Conservation (phyloP, 53 echinoderm and acorn worm genomes). For the Henricia sp. region DNA sequence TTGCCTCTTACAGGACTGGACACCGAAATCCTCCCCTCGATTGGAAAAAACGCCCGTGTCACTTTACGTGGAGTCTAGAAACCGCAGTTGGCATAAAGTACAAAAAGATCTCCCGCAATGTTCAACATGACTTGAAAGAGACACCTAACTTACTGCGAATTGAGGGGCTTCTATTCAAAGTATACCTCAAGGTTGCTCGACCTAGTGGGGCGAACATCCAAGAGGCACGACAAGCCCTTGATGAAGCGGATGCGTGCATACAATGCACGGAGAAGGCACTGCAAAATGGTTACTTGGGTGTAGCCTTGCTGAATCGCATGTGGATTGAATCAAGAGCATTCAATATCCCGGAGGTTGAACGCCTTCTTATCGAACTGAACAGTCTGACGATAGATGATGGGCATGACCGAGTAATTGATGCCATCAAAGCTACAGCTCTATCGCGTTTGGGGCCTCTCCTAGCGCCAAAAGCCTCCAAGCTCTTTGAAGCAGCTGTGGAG, state of each 20-base stretch:
- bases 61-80: constrained; percentile 21
- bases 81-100: not conserved
- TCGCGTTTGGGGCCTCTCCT: not conserved
- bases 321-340: constrained; percentile 24
- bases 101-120: not conserved
- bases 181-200: not conserved
- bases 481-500: not conserved
- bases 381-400: not conserved
- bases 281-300: constrained; percentile 10
- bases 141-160: constrained; percentile 7
- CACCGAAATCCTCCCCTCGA: not conserved
- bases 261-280: not conserved
- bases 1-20: not conserved
- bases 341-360: not conserved
- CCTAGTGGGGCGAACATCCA: not conserved
- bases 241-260: constrained; percentile 24
- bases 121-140: not conserved
- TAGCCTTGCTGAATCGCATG: constrained; percentile 27
- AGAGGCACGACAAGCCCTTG: not conserved
- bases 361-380: not conserved
- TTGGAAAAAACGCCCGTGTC: constrained; percentile 2
- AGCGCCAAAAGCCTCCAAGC: not conserved
- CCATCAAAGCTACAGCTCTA: constrained; percentile 1
- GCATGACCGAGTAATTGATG: not conserved
- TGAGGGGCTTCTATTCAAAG: constrained; percentile 8